A percentile compares a stretch with the other conserved stretches of the same genome.
Conservation (phyloP, 2,888 invertebrate genomes). For the Eumerus sabulonum region DNA sequence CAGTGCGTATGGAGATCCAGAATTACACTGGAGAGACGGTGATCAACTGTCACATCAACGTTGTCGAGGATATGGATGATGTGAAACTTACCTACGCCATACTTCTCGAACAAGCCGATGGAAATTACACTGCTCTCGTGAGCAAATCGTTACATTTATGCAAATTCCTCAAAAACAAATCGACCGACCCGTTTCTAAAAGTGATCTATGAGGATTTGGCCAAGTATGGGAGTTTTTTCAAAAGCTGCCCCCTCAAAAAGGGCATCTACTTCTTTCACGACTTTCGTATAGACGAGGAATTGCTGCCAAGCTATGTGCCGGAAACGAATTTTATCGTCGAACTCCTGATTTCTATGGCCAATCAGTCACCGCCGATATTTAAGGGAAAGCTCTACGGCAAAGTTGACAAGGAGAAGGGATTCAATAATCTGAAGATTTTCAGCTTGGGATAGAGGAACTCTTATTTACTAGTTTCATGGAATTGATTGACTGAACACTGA, state of each 20-base stretch:
- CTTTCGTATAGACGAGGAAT: slow-evolving; percentile 75
- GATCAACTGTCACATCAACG: slow-evolving; percentile 70
- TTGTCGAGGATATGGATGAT: slow-evolving; percentile 72
- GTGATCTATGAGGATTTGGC: slow-evolving; percentile 73
- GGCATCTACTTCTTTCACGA: slow-evolving; percentile 72
- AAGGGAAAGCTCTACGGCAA: slow-evolving; percentile 71
- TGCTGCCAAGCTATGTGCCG: slow-evolving; percentile 75
- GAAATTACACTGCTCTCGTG: slow-evolving; percentile 71
- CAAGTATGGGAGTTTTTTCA: slow-evolving; percentile 73
- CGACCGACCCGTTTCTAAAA: slow-evolving; percentile 71
- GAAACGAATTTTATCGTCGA: slow-evolving; percentile 72
- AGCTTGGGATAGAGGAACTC: slow-evolving; percentile 72
- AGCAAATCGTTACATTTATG: slow-evolving; percentile 73
- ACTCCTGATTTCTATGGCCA: slow-evolving; percentile 67
- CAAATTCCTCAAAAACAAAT: slow-evolving; percentile 73
- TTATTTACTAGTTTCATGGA: background rate
- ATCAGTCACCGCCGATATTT: slow-evolving; percentile 68
- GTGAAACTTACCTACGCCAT: slow-evolving; percentile 69
- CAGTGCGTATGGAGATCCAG: slow-evolving; percentile 71
- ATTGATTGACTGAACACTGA: too few species aligned
- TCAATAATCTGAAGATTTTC: slow-evolving; percentile 76
- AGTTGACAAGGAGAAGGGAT: slow-evolving; percentile 76
- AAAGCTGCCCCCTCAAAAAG: slow-evolving; percentile 73
- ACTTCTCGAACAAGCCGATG: slow-evolving; percentile 71
- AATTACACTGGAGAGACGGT: slow-evolving; percentile 71